phyloP scores from a whole-genome alignment of 1,140 invertebrate genomes.

The Aphaenogaster ashmeadi region DNA sequence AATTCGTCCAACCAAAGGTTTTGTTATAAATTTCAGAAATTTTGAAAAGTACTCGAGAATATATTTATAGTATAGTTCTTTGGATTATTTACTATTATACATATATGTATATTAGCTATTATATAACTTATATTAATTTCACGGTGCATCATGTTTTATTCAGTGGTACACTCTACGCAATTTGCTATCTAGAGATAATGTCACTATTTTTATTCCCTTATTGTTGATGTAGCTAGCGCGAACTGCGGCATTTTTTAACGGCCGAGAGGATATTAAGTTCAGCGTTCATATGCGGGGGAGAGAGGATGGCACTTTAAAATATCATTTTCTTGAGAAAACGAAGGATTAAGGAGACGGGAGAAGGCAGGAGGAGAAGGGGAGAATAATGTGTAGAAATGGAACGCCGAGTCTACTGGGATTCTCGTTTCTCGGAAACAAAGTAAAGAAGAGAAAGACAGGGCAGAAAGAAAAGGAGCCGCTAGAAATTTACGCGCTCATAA shows the following conservation, averaged over 20 bases:
- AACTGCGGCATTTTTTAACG: slow-evolving; percentile 50
- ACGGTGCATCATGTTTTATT: background rate
- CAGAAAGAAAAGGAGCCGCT: slow-evolving; percentile 53
- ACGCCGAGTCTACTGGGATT: slow-evolving; percentile 62
- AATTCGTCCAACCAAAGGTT: background rate
- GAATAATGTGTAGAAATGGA: slow-evolving; percentile 63
- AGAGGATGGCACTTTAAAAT: slow-evolving; percentile 59
- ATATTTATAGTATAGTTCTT: background rate
- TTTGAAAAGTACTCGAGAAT: background rate
- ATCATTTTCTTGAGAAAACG: slow-evolving; percentile 65
- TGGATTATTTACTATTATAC: background rate
- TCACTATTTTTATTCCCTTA: slow-evolving; percentile 25
- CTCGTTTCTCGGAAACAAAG: slow-evolving; percentile 63
- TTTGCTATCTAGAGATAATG: slow-evolving; percentile 26
- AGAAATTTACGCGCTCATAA: slow-evolving; percentile 86
- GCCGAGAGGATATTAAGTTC: slow-evolving; percentile 47
- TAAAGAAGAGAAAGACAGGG: slow-evolving; percentile 55
- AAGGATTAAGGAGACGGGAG: slow-evolving; percentile 48
- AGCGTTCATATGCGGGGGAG: slow-evolving; percentile 22
- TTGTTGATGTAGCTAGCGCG: slow-evolving; percentile 39
- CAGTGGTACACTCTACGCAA: background rate
- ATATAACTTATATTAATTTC: background rate
- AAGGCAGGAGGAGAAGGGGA: slow-evolving; percentile 56
- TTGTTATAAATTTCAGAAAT: background rate
- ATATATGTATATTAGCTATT: background rate